Conservation (phyloP, 2,888 invertebrate genomes). For the Helleia helle region DNA sequence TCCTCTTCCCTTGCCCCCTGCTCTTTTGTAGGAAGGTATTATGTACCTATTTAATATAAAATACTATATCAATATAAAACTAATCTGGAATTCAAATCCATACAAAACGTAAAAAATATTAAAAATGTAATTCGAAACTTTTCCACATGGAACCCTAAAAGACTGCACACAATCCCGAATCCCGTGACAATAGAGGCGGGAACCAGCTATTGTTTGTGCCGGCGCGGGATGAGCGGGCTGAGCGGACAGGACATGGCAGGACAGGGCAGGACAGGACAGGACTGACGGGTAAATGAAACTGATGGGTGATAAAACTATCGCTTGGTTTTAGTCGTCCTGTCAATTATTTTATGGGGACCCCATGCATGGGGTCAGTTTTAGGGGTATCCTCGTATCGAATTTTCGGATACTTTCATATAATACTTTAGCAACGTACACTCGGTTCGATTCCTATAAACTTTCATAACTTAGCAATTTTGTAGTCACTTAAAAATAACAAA, state of each 20-base stretch:
- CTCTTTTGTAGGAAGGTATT: too few relatives aligned
- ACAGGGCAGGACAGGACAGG: slow-evolving; percentile 1
- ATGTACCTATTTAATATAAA: too few relatives aligned
- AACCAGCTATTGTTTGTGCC: slow-evolving; percentile 35
- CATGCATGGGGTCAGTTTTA: neutral
- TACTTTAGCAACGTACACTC: neutral
- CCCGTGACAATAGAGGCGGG: slow-evolving; percentile 33
- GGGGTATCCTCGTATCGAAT: neutral
- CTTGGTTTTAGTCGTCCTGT: neutral
- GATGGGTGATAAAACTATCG: slow-evolving; percentile 6
- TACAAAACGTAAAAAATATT: too few relatives aligned
- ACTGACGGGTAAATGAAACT: slow-evolving; percentile 6
- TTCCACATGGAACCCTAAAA: slow-evolving; percentile 13
- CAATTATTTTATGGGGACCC: slow-evolving; percentile 4
- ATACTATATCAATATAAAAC: too few relatives aligned
- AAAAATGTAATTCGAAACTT: slow-evolving; percentile 7
- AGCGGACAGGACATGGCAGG: slow-evolving; percentile 7
- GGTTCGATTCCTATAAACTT: too few relatives aligned
- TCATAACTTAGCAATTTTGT: too few relatives aligned
- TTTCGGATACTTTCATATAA: neutral
- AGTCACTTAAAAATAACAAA: too few relatives aligned
- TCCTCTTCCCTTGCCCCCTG: too few relatives aligned
- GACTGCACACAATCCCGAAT: slow-evolving; percentile 21
- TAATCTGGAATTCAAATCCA: too few relatives aligned
- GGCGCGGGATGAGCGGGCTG: slow-evolving; percentile 20